Conservation (phyloP, 2,888 invertebrate species). For the Epistrophe eligans region DNA sequence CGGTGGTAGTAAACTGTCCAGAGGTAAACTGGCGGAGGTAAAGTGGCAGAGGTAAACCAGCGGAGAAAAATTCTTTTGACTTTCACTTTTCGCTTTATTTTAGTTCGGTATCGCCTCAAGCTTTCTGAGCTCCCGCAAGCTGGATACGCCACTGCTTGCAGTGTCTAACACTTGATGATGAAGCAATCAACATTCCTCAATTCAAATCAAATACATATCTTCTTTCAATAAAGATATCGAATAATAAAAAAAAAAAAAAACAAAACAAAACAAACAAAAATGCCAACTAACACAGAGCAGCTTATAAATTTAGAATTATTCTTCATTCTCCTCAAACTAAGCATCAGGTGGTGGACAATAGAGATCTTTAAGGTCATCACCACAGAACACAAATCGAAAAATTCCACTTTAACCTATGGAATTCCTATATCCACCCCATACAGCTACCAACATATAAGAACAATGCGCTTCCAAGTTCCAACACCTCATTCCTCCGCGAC, state of each 20-base stretch:
- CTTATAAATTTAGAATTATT: constrained; percentile 41
- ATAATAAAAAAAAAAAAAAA: not conserved
- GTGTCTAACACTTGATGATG: not conserved
- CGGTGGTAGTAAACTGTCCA: too few relatives aligned
- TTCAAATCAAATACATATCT: constrained; percentile 18
- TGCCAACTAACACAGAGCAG: constrained; percentile 42
- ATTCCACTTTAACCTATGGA: constrained; percentile 70
- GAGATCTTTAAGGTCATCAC: constrained; percentile 67
- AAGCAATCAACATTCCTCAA: constrained; percentile 20
- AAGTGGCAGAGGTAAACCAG: too few relatives aligned
- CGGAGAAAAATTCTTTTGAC: too few relatives aligned
- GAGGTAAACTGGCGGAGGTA: too few relatives aligned
- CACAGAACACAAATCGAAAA: constrained; percentile 63
- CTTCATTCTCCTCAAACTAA: constrained; percentile 17
- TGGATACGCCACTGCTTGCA: too few relatives aligned
- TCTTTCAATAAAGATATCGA: constrained; percentile 45
- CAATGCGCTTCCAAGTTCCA: constrained; percentile 41
- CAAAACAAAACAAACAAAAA: constrained; percentile 30
- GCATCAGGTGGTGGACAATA: constrained; percentile 69
- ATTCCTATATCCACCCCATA: constrained; percentile 37
- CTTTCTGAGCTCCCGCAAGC: too few relatives aligned
- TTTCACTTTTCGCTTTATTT: too few relatives aligned
- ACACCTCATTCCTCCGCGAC: constrained; percentile 60
- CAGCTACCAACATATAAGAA: constrained; percentile 1
- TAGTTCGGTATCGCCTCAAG: too few relatives aligned